Evolutionary conservation across 2,797 vertebrate genomes (phyloP).

Genomic region (Dicrostonyx torquatus): DNA sequence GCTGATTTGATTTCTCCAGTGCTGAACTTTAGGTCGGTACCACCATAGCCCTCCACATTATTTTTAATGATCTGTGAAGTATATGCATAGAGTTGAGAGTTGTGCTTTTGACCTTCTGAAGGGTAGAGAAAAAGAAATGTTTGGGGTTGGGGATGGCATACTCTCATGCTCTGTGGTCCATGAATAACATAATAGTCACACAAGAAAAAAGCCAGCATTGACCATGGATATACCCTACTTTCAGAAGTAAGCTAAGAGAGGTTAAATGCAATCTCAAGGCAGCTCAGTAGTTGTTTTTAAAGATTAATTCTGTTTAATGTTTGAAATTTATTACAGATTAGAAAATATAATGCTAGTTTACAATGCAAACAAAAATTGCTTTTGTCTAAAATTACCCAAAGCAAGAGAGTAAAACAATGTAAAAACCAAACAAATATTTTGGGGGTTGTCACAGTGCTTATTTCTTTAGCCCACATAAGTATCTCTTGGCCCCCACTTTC

Average conservation of each 20-base stretch:
- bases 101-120: background rate
- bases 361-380: constrained; percentile 23
- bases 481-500: background rate
- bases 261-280: background rate
- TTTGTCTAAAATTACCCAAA: background rate
- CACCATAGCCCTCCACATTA: background rate
- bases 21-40: background rate
- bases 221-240: accelerated
- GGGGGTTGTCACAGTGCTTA: background rate
- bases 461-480: background rate
- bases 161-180: background rate
- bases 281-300: background rate
- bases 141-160: background rate
- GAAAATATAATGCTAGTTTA: background rate
- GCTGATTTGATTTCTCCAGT: background rate
- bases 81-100: background rate
- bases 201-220: background rate
- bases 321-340: background rate
- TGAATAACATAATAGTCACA: background rate
- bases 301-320: background rate
- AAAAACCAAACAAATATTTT: background rate
- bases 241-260: background rate
- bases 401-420: background rate
- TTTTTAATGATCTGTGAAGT: background rate
- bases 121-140: background rate